phyloP scores from a whole-genome alignment of 2,888 invertebrate genomes.

The Drosophila testacea region DNA sequence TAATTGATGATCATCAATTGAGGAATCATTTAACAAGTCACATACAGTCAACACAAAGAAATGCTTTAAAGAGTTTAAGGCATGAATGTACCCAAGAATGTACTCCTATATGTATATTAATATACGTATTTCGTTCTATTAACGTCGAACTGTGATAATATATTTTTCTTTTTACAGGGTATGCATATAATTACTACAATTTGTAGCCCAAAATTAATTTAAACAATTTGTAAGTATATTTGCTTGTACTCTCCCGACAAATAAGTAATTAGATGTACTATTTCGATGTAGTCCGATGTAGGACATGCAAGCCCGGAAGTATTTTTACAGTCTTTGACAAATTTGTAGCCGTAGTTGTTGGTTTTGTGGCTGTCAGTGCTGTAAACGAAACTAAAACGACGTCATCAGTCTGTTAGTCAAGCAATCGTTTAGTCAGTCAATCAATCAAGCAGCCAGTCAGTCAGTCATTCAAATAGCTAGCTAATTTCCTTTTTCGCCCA shows the following conservation, averaged over 20 bases:
- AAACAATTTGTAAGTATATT: not conserved
- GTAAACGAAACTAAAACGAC: constrained; percentile 26
- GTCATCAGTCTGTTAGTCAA: constrained; percentile 31
- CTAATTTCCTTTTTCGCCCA: constrained; percentile 38
- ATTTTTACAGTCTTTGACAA: constrained; percentile 8
- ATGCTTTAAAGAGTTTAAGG: not conserved
- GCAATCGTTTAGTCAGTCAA: constrained; percentile 4
- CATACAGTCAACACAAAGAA: not conserved
- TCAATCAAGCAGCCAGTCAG: not conserved
- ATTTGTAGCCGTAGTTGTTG: not conserved
- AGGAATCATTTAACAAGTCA: not conserved
- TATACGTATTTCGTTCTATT: too few species aligned
- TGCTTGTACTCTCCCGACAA: too few species aligned
- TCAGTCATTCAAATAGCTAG: constrained; percentile 2
- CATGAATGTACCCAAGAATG: not conserved
- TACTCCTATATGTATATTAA: too few species aligned
- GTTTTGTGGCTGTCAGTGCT: not conserved
- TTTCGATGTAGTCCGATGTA: not conserved
- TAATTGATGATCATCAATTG: constrained; percentile 10
- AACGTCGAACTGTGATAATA: too few species aligned
- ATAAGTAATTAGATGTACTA: not conserved
- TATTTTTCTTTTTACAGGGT: not conserved
- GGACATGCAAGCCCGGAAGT: constrained; percentile 8
- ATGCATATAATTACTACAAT: not conserved
- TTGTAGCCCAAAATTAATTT: not conserved